These are phyloP conservation scores for Coluber constrictor DNA, from an alignment of 2,797 vertebrate species.

Conservation along the genomic window DNA sequence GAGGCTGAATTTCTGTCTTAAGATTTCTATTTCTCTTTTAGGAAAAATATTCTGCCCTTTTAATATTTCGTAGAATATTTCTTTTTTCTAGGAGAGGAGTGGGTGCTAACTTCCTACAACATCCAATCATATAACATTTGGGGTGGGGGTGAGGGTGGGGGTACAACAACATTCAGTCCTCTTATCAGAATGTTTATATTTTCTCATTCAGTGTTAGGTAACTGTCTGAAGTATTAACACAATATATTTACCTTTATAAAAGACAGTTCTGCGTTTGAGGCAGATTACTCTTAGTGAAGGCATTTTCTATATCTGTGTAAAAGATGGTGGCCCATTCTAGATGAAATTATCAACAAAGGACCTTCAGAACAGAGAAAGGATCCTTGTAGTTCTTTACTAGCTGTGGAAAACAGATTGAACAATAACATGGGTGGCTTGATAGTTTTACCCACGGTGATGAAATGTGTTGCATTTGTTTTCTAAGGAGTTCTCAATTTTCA, in stretches of 20 bases:
- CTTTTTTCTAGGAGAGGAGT: no score
- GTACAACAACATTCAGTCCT: neutral
- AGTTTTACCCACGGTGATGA: neutral
- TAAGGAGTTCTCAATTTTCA: neutral
- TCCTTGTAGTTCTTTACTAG: neutral
- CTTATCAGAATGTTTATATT: neutral
- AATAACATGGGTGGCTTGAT: neutral
- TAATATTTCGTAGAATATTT: no score
- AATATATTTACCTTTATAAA: neutral
- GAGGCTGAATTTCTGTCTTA: no score
- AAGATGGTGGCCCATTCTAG: neutral
- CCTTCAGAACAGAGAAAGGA: neutral
- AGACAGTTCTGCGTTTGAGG: neutral
- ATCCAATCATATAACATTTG: neutral
- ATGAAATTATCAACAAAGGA: neutral
- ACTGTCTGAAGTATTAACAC: neutral
- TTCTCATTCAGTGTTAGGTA: neutral
- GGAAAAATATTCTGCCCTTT: no score
- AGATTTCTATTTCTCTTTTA: no score
- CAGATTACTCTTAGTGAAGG: neutral
- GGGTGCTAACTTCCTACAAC: neutral
- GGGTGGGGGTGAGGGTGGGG: no score
- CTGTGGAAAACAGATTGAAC: neutral
- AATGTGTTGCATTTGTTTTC: neutral
- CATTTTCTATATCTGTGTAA: neutral